These are phyloP conservation scores for Drosophila yooni DNA, from an alignment of 2,888 invertebrate species.

Conservation along the genomic window DNA sequence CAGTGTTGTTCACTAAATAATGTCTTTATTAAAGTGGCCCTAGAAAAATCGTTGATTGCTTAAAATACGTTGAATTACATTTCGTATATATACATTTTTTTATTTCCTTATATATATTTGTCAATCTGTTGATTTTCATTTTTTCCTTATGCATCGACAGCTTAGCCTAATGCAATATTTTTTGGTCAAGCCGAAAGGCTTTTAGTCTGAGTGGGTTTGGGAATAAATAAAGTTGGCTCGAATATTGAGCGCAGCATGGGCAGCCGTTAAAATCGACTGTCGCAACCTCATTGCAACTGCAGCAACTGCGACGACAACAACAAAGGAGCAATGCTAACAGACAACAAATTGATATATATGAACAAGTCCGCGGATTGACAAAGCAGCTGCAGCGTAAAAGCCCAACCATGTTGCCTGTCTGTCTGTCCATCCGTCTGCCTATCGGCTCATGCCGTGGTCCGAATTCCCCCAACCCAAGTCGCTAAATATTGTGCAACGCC, in stretches of 20 bases:
- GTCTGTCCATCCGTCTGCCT: slow-evolving; percentile 44
- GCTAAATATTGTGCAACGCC: slow-evolving; percentile 30
- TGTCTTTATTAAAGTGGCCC: slow-evolving; percentile 47
- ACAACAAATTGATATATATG: slow-evolving; percentile 80
- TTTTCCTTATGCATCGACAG: background rate
- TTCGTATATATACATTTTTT: background rate
- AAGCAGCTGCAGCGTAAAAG: slow-evolving; percentile 77
- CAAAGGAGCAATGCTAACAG: slow-evolving; percentile 49
- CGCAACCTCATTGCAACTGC: slow-evolving; percentile 34
- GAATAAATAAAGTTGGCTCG: slow-evolving; percentile 48
- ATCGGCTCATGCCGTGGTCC: slow-evolving; percentile 16
- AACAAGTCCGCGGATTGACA: slow-evolving; percentile 70
- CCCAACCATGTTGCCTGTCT: slow-evolving; percentile 70
- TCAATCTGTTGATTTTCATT: background rate
- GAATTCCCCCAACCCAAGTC: slow-evolving; percentile 19
- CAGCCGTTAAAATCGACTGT: slow-evolving; percentile 49
- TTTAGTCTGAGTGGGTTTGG: slow-evolving; percentile 1
- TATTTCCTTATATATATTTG: no score
- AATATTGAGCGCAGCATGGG: slow-evolving; percentile 39
- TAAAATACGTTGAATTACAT: background rate
- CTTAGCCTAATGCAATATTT: slow-evolving; percentile 9
- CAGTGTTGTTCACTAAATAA: slow-evolving; percentile 24
- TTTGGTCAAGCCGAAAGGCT: background rate
- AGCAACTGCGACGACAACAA: slow-evolving; percentile 52
- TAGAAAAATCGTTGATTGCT: background rate